These are phyloP conservation scores for Morone chrysops DNA, from an alignment of 2,113 vertebrate species.

Conservation along the genomic window DNA sequence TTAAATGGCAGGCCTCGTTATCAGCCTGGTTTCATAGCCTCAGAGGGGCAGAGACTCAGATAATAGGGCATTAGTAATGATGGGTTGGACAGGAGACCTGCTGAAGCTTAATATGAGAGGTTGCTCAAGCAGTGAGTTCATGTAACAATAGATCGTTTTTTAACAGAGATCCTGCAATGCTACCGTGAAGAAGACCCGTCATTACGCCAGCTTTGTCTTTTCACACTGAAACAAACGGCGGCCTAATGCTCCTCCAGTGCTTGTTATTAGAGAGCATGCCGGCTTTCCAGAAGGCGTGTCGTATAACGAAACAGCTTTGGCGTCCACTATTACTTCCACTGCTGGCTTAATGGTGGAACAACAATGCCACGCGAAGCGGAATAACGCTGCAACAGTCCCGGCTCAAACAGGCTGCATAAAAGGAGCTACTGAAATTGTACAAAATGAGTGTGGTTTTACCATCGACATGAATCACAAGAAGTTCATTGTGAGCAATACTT, in stretches of 20 bases:
- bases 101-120: conserved; percentile 31
- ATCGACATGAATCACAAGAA: neutral
- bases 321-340: no score
- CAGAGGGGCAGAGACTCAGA: conserved; percentile 59
- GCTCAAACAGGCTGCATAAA: no score
- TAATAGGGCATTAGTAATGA: conserved; percentile 73
- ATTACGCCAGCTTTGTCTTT: neutral
- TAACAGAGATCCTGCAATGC: neutral
- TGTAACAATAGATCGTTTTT: neutral
- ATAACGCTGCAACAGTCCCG: no score
- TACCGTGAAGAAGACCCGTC: neutral
- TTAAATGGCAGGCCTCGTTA: conserved; percentile 78
- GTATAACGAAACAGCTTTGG: no score
- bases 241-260: no score
- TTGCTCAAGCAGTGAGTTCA: conserved; percentile 12
- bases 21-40: conserved; percentile 40
- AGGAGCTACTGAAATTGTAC: neutral
- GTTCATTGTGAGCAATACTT: conserved; percentile 6
- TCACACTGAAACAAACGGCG: no score
- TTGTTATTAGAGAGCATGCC: no score
- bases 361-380: no score
- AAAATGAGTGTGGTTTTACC: neutral
- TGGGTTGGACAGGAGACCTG: conserved; percentile 44
- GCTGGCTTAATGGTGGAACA: no score
- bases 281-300: no score